Base-by-base conservation (phyloP, 2,888 invertebrate genomes). In the Nomada ferruginata region DNA sequence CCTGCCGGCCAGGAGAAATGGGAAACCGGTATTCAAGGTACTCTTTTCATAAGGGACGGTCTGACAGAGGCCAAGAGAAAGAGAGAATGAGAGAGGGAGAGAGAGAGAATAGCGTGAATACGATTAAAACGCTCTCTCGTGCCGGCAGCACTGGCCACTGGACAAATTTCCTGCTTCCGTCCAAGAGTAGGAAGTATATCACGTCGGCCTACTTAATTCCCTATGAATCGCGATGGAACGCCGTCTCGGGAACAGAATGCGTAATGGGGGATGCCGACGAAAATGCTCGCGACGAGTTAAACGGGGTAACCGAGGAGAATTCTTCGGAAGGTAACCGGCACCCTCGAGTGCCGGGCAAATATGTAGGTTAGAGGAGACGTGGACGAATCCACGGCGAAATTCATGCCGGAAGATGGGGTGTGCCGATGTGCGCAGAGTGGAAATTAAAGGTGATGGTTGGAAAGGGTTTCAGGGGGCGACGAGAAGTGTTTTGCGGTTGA, bases 161-260 rank as follows among this genome's bases (percentile, higher is more conserved):
- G 83, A 73, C 80, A 86, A 85, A 82, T 80, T 86, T 86, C 86
- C 76, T 81, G 84, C 76, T 86, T 84, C 84, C 81, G 76, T 64
- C 59, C 47, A 52, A 72, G 72, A 73, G 64, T 76, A 57, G 50
- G 82, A 76, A 65, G 68, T 80, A 82, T 75, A 74, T 81, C 80
- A 73, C 80, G 73, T 73, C 73, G 59, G 68, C 79, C 80, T 79
- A 80, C 79, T 80, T 80, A 80, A 80, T 79, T 79, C 79, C 72
- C 80, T 72, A 72, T 79, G 80, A 80, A 80, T 80, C 79, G 80
- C 72, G 70, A 61, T 66, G 71, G 71, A 65, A 61, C 60, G 59
- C 36, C 59, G 63, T 47, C 29, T 60, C 53, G 44, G 29, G 60
- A 15, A 5, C 18, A 79, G 80, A 80, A 80, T 79, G 72, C 66